Evolutionary conservation across 2,888 invertebrate genomes (phyloP).

Genomic region (Aleiodes testaceus): DNA sequence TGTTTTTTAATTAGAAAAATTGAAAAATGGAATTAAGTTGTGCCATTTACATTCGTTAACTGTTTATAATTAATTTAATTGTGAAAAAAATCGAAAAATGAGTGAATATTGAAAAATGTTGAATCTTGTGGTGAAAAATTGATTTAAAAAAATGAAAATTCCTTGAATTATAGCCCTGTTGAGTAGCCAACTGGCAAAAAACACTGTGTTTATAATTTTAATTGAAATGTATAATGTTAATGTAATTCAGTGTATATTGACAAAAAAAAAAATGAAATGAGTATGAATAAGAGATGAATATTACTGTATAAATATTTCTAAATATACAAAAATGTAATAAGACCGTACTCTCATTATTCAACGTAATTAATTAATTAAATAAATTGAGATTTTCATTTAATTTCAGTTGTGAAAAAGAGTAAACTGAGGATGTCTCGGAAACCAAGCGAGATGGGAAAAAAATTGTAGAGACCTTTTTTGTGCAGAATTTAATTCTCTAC

Average conservation of each 20-base stretch:
- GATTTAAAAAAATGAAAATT: conserved; percentile 50
- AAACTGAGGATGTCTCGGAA: no score
- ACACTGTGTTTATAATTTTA: conserved; percentile 66
- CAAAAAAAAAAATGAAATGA: conserved; percentile 48
- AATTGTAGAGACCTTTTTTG: no score
- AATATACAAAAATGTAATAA: conserved; percentile 66
- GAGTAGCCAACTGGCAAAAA: conserved; percentile 59
- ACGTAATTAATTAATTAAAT: no score
- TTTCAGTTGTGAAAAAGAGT: no score
- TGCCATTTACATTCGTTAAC: conserved; percentile 30
- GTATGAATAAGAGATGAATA: conserved; percentile 48
- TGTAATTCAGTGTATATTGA: conserved; percentile 70
- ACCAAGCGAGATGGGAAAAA: no score
- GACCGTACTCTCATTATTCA: background rate
- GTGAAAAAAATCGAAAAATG: conserved; percentile 18
- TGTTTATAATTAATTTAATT: conserved; percentile 30
- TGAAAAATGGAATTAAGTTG: conserved; percentile 26
- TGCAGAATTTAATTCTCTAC: no score
- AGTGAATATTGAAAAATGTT: conserved; percentile 23
- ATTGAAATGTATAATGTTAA: conserved; percentile 64
- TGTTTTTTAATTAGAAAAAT: conserved; percentile 24
- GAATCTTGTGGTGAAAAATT: conserved; percentile 18
- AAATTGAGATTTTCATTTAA: no score
- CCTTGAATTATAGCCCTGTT: conserved; percentile 60
- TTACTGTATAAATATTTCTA: conserved; percentile 71